phyloP scores from a whole-genome alignment of 2,797 vertebrate genomes.

The Malacoctenus gilli region DNA sequence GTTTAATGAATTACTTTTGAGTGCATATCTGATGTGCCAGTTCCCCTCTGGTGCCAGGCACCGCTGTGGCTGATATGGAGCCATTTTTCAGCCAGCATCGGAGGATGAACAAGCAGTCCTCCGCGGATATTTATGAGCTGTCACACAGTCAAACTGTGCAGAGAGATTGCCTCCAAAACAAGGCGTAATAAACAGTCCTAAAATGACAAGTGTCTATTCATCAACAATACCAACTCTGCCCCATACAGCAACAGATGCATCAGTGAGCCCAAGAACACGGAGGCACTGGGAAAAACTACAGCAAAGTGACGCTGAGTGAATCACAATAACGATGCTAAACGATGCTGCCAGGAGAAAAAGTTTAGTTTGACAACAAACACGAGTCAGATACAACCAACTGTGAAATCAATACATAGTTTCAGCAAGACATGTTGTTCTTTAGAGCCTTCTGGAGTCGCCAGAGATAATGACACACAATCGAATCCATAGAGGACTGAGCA shows the following conservation, averaged over 20 bases:
- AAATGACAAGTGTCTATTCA: slow-evolving; percentile 36
- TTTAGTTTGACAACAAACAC: too few species aligned
- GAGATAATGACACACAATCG: too few species aligned
- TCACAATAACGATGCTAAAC: neutral
- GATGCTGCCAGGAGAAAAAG: neutral
- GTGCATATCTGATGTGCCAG: slow-evolving; percentile 53
- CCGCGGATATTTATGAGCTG: slow-evolving; percentile 51
- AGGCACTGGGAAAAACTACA: neutral
- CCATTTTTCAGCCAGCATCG: slow-evolving; percentile 37
- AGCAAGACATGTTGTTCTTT: too few species aligned
- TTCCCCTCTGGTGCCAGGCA: slow-evolving; percentile 37
- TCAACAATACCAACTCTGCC: slow-evolving; percentile 5
- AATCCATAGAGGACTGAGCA: too few species aligned
- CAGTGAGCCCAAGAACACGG: neutral
- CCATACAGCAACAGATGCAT: neutral
- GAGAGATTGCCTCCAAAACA: slow-evolving; percentile 40
- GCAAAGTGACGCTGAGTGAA: neutral
- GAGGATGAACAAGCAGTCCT: slow-evolving; percentile 41
- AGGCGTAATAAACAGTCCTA: slow-evolving; percentile 37
- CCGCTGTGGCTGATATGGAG: slow-evolving; percentile 28
- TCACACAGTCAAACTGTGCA: slow-evolving; percentile 32
- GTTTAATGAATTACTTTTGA: slow-evolving; percentile 60
- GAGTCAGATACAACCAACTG: too few species aligned
- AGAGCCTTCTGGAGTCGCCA: too few species aligned
- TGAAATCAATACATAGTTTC: too few species aligned